These are phyloP conservation scores for Trialeurodes vaporariorum DNA, from an alignment of 1,140 invertebrate genomes.

Conservation along the genomic window DNA sequence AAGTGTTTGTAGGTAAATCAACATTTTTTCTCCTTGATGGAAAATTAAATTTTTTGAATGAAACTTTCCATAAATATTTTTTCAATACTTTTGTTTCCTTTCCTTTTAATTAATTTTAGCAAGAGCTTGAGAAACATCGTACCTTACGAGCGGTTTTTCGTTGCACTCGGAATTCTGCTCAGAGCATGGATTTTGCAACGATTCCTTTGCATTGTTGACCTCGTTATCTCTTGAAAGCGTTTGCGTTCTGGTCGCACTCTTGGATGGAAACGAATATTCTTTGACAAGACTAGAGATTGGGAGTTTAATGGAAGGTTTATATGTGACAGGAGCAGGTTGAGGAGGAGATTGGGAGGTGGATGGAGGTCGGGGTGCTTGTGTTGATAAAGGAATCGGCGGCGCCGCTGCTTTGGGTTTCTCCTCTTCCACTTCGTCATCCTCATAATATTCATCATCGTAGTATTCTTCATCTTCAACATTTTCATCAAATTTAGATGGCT, in stretches of 20 bases:
- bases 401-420: not conserved
- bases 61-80: not conserved
- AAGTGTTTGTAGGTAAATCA: too few relatives aligned
- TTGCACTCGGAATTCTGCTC: constrained; percentile 36
- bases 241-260: not conserved
- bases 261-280: not conserved
- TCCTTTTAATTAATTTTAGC: not conserved
- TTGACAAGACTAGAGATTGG: not conserved
- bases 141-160: constrained; percentile 39
- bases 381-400: not conserved
- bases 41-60: too few relatives aligned
- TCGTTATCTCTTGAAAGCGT: not conserved
- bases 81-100: not conserved
- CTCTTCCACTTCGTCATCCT: constrained; percentile 6
- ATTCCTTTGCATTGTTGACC: not conserved
- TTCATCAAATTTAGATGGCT: constrained; percentile 7
- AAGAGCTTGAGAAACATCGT: constrained; percentile 19
- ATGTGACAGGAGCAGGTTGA: not conserved
- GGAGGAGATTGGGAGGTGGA: constrained; percentile 1
- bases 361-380: not conserved
- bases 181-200: not conserved
- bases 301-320: constrained; percentile 4
- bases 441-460: constrained; percentile 8
- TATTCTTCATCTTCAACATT: constrained; percentile 9
- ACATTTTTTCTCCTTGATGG: too few relatives aligned